Evolutionary conservation across 1,140 invertebrate genomes (phyloP).

Genomic region (Telenomus remus): DNA sequence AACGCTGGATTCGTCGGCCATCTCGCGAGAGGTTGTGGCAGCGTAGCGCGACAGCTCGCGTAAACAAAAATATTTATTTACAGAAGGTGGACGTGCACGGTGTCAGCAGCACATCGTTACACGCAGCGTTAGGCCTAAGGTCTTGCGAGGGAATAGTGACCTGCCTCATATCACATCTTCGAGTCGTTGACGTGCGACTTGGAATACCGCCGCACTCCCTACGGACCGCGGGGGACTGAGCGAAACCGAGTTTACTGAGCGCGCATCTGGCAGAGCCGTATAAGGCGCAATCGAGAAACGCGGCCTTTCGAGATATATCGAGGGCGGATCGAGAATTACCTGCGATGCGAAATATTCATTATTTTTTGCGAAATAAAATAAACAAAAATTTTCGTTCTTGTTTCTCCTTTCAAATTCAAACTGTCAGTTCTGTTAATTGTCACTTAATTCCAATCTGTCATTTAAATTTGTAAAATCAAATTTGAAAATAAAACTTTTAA

Average conservation of each 20-base stretch:
- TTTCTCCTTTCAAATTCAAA: no score
- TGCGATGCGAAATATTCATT: no score
- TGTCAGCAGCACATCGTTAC: background rate
- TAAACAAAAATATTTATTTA: conserved; percentile 11
- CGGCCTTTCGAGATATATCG: conserved; percentile 17
- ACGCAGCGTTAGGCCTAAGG: conserved; percentile 31
- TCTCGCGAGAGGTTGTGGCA: conserved; percentile 50
- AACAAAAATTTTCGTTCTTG: no score
- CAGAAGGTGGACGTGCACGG: background rate
- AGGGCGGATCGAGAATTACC: conserved; percentile 13
- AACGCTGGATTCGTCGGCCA: conserved; percentile 72
- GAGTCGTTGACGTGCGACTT: conserved; percentile 2
- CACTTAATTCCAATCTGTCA: no score
- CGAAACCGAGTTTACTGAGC: conserved; percentile 16
- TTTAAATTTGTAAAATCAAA: no score
- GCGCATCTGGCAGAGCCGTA: conserved; percentile 45
- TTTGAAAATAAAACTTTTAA: no score
- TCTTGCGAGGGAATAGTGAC: conserved; percentile 16
- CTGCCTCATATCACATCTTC: conserved; percentile 16
- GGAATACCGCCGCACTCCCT: conserved; percentile 7
- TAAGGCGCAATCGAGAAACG: conserved; percentile 17
- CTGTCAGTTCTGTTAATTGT: background rate
- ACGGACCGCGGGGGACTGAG: conserved; percentile 28
- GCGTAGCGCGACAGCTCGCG: conserved; percentile 9
- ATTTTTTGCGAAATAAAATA: no score